Conservation (phyloP, 2,113 vertebrate species). For the Lophochroa leadbeateri region DNA sequence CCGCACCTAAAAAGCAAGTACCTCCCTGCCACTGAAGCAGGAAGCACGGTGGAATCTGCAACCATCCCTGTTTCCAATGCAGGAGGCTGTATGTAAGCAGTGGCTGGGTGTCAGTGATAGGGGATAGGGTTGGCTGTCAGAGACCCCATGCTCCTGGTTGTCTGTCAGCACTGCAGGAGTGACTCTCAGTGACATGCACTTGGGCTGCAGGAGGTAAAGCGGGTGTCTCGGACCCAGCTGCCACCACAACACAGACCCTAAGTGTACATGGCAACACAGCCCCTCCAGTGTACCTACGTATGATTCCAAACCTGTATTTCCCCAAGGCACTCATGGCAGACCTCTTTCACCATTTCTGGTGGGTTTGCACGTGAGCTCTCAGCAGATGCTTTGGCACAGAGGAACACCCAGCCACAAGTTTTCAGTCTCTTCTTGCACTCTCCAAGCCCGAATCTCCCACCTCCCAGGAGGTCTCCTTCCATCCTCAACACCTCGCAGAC, state of each 20-base stretch:
- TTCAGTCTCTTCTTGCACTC: neutral
- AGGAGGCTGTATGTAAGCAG: neutral
- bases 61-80: neutral
- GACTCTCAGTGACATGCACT: neutral
- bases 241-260: neutral
- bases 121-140: neutral
- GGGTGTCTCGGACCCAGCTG: neutral
- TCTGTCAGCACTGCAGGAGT: neutral
- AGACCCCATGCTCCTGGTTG: neutral
- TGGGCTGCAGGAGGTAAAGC: neutral
- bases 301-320: neutral
- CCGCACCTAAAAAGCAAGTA: neutral
- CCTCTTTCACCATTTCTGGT: neutral
- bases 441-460: accelerated
- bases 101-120: accelerated
- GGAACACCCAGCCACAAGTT: neutral
- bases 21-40: neutral
- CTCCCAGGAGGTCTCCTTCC: neutral
- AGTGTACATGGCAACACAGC: neutral
- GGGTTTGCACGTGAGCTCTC: neutral
- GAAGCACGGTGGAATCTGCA: neutral
- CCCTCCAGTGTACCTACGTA: neutral
- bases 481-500: neutral
- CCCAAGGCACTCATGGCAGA: neutral
- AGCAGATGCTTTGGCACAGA: neutral